These are phyloP conservation scores for Deilephila porcellus DNA, from an alignment of 2,888 invertebrate species.

Conservation along the genomic window DNA sequence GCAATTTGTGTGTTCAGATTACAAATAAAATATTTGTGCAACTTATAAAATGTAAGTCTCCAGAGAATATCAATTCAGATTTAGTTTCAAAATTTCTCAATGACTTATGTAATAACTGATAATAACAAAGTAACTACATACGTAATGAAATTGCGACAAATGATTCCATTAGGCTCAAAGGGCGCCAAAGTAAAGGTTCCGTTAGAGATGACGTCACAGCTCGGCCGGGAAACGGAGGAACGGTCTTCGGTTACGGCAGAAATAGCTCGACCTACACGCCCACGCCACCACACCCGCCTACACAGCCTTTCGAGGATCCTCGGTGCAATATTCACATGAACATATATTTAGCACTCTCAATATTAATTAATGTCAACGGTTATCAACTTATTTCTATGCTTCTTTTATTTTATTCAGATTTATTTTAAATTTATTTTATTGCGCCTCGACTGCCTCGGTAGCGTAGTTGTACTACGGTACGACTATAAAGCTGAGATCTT, in stretches of 20 bases:
- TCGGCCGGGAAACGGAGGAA: slow-evolving; percentile 40
- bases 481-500: no score
- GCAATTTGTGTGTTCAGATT: no score
- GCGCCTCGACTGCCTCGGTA: no score
- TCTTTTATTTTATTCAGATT: background rate
- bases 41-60: background rate
- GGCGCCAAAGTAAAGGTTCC: background rate
- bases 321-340: background rate
- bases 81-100: background rate
- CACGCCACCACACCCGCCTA: slow-evolving; percentile 56
- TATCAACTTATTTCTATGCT: background rate
- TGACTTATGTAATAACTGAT: background rate
- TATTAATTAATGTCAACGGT: background rate
- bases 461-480: no score
- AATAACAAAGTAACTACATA: background rate
- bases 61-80: background rate
- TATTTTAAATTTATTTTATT: no score
- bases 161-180: slow-evolving; percentile 3
- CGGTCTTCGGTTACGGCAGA: slow-evolving; percentile 51
- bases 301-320: slow-evolving; percentile 23
- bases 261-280: slow-evolving; percentile 59
- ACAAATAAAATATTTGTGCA: no score
- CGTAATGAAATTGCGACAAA: slow-evolving; percentile 7
- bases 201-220: slow-evolving; percentile 43
- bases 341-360: background rate